phyloP scores from a whole-genome alignment of 2,888 invertebrate species.

The Clanis bilineata region DNA sequence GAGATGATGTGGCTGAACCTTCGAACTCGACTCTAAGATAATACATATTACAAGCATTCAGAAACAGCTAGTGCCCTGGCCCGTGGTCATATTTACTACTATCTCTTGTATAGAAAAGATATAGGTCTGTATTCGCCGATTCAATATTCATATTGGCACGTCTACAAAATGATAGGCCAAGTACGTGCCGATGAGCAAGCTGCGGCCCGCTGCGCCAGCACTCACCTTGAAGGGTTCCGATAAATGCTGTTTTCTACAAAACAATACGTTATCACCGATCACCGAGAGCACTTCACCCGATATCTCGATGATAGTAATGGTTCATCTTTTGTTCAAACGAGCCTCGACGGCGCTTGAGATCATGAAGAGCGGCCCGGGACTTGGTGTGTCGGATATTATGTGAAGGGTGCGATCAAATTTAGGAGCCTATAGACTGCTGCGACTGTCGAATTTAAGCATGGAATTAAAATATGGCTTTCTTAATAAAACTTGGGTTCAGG shows the following conservation, averaged over 20 bases:
- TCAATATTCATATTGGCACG: not conserved
- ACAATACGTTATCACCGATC: constrained; percentile 10
- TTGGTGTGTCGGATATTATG: constrained; percentile 1
- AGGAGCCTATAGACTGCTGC: not conserved
- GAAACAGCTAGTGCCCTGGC: not conserved
- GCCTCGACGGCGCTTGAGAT: constrained; percentile 5
- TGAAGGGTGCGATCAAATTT: constrained; percentile 1
- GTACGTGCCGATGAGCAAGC: constrained; percentile 8
- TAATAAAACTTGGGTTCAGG: too few relatives aligned
- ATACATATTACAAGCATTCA: not conserved
- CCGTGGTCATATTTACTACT: not conserved
- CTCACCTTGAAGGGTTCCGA: constrained; percentile 5
- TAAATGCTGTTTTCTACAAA: constrained; percentile 14
- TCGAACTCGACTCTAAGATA: too few relatives aligned
- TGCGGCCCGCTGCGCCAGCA: constrained; percentile 8
- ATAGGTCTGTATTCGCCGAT: not conserved
- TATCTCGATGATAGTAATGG: constrained; percentile 11
- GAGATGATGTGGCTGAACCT: too few relatives aligned
- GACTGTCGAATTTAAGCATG: not conserved
- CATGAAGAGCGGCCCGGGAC: not conserved
- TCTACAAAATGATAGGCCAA: not conserved
- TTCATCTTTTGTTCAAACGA: constrained; percentile 12
- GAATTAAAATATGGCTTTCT: not conserved
- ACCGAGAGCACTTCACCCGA: not conserved
- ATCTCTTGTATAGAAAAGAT: too few relatives aligned